Evolutionary conservation across 1,140 invertebrate genomes (phyloP).

Genomic region (Cotesia vestalis): DNA sequence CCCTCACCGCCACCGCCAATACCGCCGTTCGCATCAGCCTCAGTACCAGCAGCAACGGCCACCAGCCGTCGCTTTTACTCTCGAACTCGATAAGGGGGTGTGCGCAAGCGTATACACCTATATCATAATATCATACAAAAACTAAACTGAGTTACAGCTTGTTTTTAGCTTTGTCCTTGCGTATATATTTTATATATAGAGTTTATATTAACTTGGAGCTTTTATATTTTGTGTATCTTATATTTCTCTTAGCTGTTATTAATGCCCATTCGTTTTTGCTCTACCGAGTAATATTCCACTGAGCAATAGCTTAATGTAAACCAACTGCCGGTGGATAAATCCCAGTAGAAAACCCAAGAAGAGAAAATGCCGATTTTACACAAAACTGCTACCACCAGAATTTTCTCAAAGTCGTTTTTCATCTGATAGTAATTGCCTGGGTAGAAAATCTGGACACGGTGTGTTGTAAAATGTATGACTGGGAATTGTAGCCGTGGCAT

Average conservation of each 20-base stretch:
- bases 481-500: constrained; percentile 24
- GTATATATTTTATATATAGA: too few species aligned
- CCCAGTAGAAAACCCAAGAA: constrained; percentile 7
- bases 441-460: constrained; percentile 25
- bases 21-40: constrained; percentile 28
- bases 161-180: too few species aligned
- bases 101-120: constrained; percentile 45
- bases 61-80: constrained; percentile 53
- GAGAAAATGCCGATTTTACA: constrained; percentile 52
- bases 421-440: constrained; percentile 44
- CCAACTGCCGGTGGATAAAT: neutral
- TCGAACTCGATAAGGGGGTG: constrained; percentile 60
- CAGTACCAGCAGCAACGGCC: constrained; percentile 29
- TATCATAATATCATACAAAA: neutral
- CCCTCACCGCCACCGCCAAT: constrained; percentile 23
- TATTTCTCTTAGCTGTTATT: too few species aligned
- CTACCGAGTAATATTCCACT: too few species aligned
- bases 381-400: constrained; percentile 43
- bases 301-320: too few species aligned
- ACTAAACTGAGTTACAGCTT: neutral
- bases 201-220: too few species aligned
- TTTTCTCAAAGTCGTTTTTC: constrained; percentile 53
- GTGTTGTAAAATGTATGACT: constrained; percentile 23
- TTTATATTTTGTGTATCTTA: too few species aligned
- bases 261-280: too few species aligned